Percentiles rank a stretch among this genome's conserved stretches.
These are phyloP conservation scores for Micropoecilia bifurca DNA, from an alignment of 2,797 vertebrate species.

Conservation along the genomic window DNA sequence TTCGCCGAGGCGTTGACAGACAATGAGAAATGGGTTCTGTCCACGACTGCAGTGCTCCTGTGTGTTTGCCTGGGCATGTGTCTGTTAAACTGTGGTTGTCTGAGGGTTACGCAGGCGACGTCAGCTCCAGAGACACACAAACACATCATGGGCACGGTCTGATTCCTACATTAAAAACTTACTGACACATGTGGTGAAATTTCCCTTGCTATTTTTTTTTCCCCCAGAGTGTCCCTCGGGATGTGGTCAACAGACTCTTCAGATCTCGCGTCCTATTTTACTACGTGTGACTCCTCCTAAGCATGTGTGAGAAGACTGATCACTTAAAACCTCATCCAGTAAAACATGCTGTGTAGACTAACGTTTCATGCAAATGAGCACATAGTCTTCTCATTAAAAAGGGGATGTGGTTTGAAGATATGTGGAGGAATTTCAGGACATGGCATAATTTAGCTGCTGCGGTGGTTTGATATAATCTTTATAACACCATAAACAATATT, in stretches of 20 bases:
- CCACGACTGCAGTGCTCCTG: constrained; percentile 39
- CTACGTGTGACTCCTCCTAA: constrained; percentile 60
- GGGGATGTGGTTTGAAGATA: constrained; percentile 67
- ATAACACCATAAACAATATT: constrained; percentile 64
- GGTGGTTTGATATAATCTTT: constrained; percentile 60
- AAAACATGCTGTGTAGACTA: constrained; percentile 59
- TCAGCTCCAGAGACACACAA: constrained; percentile 47
- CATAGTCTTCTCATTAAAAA: constrained; percentile 55
- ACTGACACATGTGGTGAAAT: constrained; percentile 44
- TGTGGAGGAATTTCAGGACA: constrained; percentile 52
- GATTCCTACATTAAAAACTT: constrained; percentile 45
- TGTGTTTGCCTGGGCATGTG: constrained; percentile 65
- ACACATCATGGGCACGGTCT: constrained; percentile 33
- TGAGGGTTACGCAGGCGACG: constrained; percentile 56
- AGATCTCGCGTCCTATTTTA: constrained; percentile 49
- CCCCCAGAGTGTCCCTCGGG: constrained; percentile 47
- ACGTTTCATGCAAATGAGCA: constrained; percentile 56
- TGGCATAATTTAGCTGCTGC: constrained; percentile 45
- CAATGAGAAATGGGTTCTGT: constrained; percentile 32
- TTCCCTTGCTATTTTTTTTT: constrained; percentile 12
- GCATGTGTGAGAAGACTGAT: constrained; percentile 68
- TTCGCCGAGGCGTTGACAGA: constrained; percentile 40
- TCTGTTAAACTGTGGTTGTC: constrained; percentile 69
- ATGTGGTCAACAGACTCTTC: constrained; percentile 62
- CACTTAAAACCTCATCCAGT: constrained; percentile 59